Evolutionary conservation across 2,888 invertebrate genomes (phyloP).

Genomic region (Tribolium freemani): DNA sequence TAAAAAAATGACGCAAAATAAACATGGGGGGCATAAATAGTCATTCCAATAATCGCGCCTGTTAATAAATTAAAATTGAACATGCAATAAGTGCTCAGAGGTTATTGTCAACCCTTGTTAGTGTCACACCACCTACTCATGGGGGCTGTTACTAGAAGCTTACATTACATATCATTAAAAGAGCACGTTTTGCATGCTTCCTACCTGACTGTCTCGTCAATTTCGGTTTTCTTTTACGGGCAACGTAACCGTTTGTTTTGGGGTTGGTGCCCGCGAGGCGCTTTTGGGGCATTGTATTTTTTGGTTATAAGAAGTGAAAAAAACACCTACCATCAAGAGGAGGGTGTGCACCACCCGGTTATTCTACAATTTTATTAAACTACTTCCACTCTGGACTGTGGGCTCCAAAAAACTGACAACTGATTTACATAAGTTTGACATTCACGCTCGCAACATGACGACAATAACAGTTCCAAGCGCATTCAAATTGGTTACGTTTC

Average conservation of each 20-base stretch:
- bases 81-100: slow-evolving; percentile 42
- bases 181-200: slow-evolving; percentile 54
- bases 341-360: slow-evolving; percentile 29
- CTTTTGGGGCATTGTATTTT: slow-evolving; percentile 42
- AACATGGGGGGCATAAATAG: not conserved
- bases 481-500: not conserved
- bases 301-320: not conserved
- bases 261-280: slow-evolving; percentile 38
- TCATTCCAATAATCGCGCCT: not conserved
- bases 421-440: slow-evolving; percentile 35
- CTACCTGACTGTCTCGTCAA: slow-evolving; percentile 56
- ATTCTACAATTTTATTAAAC: not conserved
- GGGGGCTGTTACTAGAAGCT: slow-evolving; percentile 16
- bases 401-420: not conserved
- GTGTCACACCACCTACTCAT: slow-evolving; percentile 11
- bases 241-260: slow-evolving; percentile 47
- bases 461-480: not conserved
- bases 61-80: slow-evolving; percentile 14
- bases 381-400: not conserved
- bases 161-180: slow-evolving; percentile 1
- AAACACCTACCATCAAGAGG: slow-evolving; percentile 42
- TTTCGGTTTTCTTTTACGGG: slow-evolving; percentile 52
- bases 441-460: slow-evolving; percentile 11
- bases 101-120: slow-evolving; percentile 20
- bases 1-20: not conserved